Conservation (phyloP, 2,797 vertebrate genomes). For the Lagorchestes hirsutus region DNA sequence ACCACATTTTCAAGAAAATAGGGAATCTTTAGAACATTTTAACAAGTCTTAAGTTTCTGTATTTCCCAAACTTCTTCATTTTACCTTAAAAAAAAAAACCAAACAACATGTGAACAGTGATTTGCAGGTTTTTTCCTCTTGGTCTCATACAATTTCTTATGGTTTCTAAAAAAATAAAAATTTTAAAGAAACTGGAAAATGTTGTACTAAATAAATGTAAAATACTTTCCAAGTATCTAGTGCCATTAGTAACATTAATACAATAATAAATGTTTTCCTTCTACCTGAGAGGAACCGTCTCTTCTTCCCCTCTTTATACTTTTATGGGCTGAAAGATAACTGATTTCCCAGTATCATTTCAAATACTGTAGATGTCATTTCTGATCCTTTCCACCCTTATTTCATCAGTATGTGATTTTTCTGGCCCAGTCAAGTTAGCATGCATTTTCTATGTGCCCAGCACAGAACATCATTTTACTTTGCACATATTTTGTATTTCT, state of each 20-base stretch:
- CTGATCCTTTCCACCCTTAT: not conserved
- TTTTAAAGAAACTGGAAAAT: not conserved
- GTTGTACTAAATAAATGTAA: not conserved
- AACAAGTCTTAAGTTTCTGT: not conserved
- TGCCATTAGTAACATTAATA: not conserved
- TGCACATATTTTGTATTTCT: not conserved
- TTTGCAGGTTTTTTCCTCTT: conserved; percentile 36
- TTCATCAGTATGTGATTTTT: not conserved
- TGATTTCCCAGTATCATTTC: not conserved
- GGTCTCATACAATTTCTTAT: not conserved
- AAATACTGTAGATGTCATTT: not conserved
- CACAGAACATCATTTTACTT: not conserved
- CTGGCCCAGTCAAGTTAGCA: not conserved
- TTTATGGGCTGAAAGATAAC: not conserved
- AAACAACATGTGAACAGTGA: not conserved
- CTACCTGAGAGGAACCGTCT: not conserved
- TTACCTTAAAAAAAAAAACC: not conserved
- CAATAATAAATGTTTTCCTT: not conserved
- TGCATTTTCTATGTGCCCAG: not conserved
- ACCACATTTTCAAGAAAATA: conserved; percentile 76
- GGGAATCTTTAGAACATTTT: conserved; percentile 23
- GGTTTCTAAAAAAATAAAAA: not conserved
- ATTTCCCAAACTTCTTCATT: conserved; percentile 2
- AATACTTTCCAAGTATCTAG: not conserved
- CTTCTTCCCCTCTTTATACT: not conserved